phyloP scores from a whole-genome alignment of 2,797 vertebrate genomes.

The Poecilia gillii region DNA sequence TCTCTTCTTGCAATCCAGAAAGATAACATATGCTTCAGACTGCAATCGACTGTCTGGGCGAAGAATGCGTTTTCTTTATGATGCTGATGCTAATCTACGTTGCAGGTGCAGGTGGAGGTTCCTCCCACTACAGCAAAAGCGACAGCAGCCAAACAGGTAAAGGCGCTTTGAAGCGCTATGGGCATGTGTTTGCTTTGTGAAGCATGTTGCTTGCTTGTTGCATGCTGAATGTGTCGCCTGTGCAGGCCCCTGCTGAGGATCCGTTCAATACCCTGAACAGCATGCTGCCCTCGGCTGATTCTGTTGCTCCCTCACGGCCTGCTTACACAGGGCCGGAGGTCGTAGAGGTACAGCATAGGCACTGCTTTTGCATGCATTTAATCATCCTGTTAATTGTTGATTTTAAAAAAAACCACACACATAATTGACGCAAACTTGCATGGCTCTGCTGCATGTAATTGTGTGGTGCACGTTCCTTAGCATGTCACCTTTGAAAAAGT shows the following conservation, averaged over 20 bases:
- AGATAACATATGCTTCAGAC: not conserved
- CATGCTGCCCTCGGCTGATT: constrained; percentile 63
- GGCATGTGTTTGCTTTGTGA: constrained; percentile 6
- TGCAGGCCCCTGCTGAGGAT: constrained; percentile 66
- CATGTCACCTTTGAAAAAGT: constrained; percentile 63
- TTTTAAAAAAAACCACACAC: not conserved
- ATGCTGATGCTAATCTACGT: constrained; percentile 38
- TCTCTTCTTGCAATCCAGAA: not conserved
- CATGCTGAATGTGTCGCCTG: constrained; percentile 65
- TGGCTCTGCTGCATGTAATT: constrained; percentile 44
- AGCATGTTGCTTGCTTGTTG: constrained; percentile 43
- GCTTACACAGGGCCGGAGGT: constrained; percentile 76
- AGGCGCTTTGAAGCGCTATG: not conserved
- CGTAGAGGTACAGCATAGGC: constrained; percentile 71
- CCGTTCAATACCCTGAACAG: constrained; percentile 75
- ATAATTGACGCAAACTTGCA: constrained; percentile 24
- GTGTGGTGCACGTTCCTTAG: constrained; percentile 71
- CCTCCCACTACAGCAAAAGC: constrained; percentile 41
- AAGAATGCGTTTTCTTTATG: not conserved
- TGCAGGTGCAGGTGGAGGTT: constrained; percentile 79
- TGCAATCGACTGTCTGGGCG: not conserved
- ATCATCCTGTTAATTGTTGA: not conserved
- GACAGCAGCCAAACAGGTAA: constrained; percentile 69
- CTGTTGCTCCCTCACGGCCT: constrained; percentile 47
- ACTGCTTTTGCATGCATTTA: constrained; percentile 9